Evolutionary conservation across 2,888 invertebrate genomes (phyloP), one percentile per base, ranked within the genome.

Genomic region (Chironomus riparius): DNA sequence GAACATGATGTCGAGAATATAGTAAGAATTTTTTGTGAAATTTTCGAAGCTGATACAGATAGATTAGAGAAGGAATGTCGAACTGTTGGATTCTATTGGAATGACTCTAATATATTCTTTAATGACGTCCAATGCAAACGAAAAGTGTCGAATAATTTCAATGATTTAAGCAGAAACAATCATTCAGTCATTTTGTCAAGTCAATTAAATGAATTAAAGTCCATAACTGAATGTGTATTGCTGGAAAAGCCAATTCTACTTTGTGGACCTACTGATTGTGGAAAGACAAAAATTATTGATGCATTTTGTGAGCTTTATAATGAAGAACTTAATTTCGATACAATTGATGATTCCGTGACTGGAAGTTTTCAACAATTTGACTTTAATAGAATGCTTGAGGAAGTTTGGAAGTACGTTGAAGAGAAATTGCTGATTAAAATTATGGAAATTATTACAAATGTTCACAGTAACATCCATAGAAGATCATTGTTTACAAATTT

Each of bases 321-420:
- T 79, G 81, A 80, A 22, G 77, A 79, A 4, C 83, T 82, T 68
- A 80, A 82, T 69, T 81, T 81, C 50, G 84, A 84, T 74, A 83
- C 81, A 5, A 84, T 84, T 68, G 84, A 84, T 76, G 84, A 84
- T 78, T 84, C 84, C 0, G 83, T 84, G 0, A 85, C 84, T 3
- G 99, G 99, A 72, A 96, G 97, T 78, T 99, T 98, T 84, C 99
- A 99, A 86, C 99, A 99, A 90, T 76, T 76, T 21, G 76, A 76
- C 38, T 69, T 76, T 21, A 76, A 76, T 47, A 1, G 76, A 50
- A 18, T 76, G 15, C 56, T 76, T 15, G 76, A 76, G 15, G 47
- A 76, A 15, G 7, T 76, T 21, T 76, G 69, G 69, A 50, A 76
- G 15, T 24, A 69, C 2, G 21, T 69, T 38, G 76, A 76, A 38